Evolutionary conservation across 2,888 invertebrate species (phyloP).

Genomic region (Cotesia congregata): DNA sequence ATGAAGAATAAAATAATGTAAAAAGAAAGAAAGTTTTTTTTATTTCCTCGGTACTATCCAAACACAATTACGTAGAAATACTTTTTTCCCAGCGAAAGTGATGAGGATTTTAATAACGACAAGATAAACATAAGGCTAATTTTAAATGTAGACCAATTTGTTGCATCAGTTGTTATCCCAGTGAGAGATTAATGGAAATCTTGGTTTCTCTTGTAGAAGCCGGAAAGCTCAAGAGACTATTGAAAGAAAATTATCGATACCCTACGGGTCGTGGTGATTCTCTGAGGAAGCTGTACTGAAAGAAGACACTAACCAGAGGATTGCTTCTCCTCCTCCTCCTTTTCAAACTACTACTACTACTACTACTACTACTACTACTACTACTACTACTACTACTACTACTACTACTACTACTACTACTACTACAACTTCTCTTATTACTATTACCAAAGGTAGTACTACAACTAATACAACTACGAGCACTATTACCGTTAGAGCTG

Average conservation of each 20-base stretch:
- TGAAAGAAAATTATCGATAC: not conserved
- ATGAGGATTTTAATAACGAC: not conserved
- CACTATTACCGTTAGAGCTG: conserved; percentile 42
- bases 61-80: too few relatives aligned
- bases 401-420: not conserved
- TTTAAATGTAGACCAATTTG: not conserved
- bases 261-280: not conserved
- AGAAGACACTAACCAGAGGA: not conserved
- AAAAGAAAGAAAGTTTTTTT: too few relatives aligned
- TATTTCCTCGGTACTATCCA: too few relatives aligned
- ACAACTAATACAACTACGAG: not conserved
- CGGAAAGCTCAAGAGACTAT: not conserved
- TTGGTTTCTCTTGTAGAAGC: not conserved
- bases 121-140: not conserved
- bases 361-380: not conserved
- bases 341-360: not conserved
- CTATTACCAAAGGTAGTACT: too few relatives aligned
- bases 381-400: too few relatives aligned
- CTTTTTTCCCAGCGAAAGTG: not conserved
- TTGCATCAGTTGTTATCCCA: not conserved
- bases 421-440: not conserved
- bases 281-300: not conserved
- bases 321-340: not conserved
- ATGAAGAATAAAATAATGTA: too few relatives aligned
- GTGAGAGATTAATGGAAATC: not conserved